Evolutionary conservation across 1,140 invertebrate species (phyloP), one percentile per base, ranked within the genome.

Genomic region (Calephelis virginiensis): DNA sequence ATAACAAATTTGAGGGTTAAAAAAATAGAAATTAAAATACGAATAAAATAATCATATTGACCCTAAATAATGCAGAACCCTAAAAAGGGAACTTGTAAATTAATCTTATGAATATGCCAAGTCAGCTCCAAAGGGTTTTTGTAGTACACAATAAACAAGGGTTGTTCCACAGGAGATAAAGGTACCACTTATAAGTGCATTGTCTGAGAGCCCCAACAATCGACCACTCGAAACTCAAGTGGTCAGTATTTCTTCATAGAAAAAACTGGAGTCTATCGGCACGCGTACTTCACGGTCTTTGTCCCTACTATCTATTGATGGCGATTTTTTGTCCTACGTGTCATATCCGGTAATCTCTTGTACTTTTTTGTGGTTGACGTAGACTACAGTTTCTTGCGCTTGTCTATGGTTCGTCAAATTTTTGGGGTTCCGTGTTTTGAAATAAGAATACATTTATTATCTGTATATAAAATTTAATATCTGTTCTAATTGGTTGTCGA

Each of bases 181-280:
- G 53, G 37, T 10, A 59, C 53, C 53, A 59, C 53, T 59, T 59
- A 37, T 28, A 38, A 14, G 28, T 67, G 63, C 69, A 74, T 77
- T 76, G 77, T 81, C 66, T 64, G 70, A 72, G 70, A 63, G 69
- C 61, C 68, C 73, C 81, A 76, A 82, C 79, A 82, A 85, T 72
- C 63, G 59, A 71, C 50, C 74, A 77, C 79, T 79, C 74, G 67
- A 76, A 73, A 70, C 59, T 78, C 69, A 73, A 82, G 81, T 82
- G 76, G 76, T 78, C 78, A 79, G 76, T 73, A 63, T 75, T 81
- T 81, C 77, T 80, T 66, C 67, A 67, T 71, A 70, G 70, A 74
- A 75, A 72, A 66, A 69, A 61, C 40, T 69, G 75, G 72, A 64
- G 72, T 67, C 63, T 61, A 75, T 74, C 72, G 82, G 82, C 83